A percentile compares a stretch with the other conserved stretches of the same genome.
Conservation (phyloP, 1,140 invertebrate species). For the Acyrthosiphon pisum region DNA sequence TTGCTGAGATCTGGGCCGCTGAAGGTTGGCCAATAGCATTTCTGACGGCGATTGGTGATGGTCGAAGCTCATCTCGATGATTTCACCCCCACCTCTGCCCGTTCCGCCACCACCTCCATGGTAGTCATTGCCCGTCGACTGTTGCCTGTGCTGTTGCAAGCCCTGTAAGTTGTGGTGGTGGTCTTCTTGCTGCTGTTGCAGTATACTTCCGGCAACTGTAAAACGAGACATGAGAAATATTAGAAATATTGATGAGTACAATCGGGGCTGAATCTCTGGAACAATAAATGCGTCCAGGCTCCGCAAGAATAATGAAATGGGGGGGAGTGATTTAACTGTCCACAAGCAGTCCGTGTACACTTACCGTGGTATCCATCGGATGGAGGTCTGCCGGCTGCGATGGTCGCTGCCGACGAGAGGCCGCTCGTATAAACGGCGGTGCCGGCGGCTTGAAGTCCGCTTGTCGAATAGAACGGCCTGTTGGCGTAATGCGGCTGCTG, state of each 20-base stretch:
- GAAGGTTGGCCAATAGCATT: constrained; percentile 50
- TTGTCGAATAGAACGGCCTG: constrained; percentile 47
- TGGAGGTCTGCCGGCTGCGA: background rate
- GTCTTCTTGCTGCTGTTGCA: constrained; percentile 18
- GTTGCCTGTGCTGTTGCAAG: constrained; percentile 39
- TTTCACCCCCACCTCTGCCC: constrained; percentile 54
- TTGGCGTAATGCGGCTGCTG: constrained; percentile 61
- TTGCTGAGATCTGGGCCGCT: constrained; percentile 54
- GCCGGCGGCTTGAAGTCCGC: constrained; percentile 29
- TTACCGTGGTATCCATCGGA: constrained; percentile 42
- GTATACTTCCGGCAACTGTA: background rate
- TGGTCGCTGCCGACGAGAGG: background rate
- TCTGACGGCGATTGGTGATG: constrained; percentile 43
- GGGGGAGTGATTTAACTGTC: too few species aligned
- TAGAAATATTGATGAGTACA: background rate
- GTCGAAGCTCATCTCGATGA: constrained; percentile 36
- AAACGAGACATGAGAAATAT: background rate
- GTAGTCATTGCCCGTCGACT: constrained; percentile 9
- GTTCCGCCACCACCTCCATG: background rate
- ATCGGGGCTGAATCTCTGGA: background rate
- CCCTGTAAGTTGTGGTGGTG: background rate
- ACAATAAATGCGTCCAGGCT: too few species aligned
- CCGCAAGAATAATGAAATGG: too few species aligned
- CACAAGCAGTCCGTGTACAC: too few species aligned
- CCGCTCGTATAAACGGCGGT: constrained; percentile 39